These are phyloP conservation scores for Rotaria macrura DNA, from an alignment of 2,888 invertebrate species.

Conservation along the genomic window DNA sequence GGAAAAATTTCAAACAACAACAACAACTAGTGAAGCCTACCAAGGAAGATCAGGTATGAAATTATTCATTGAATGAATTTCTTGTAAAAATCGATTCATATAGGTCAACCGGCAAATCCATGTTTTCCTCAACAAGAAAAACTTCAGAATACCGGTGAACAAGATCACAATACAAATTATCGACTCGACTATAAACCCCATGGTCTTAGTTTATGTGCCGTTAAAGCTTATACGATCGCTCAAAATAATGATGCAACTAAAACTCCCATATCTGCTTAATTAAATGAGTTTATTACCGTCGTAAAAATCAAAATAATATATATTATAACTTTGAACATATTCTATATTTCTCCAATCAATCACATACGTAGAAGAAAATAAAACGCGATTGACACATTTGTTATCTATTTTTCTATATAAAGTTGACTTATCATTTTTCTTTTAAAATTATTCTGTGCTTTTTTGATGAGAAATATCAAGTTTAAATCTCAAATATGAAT, in stretches of 20 bases:
- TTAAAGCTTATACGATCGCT: conserved; percentile 26
- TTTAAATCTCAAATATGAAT: too few relatives aligned
- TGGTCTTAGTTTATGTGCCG: conserved; percentile 29
- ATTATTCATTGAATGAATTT: neutral
- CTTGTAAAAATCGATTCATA: neutral
- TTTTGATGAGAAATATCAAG: too few relatives aligned
- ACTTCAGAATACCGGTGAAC: neutral
- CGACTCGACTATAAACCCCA: conserved; percentile 19
- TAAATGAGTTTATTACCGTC: neutral
- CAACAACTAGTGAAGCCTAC: neutral
- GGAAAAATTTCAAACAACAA: conserved; percentile 19
- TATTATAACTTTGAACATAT: too few relatives aligned
- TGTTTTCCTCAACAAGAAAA: neutral
- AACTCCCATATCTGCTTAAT: neutral
- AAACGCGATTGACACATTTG: too few relatives aligned
- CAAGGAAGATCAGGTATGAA: neutral
- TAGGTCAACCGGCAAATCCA: neutral
- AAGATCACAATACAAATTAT: conserved; percentile 26
- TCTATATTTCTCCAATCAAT: too few relatives aligned
- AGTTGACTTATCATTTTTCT: too few relatives aligned
- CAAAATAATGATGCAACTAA: neutral
- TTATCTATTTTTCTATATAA: too few relatives aligned
- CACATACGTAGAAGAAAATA: too few relatives aligned
- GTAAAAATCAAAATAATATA: too few relatives aligned
- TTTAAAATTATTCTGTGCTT: too few relatives aligned